A percentile compares a stretch with the other conserved stretches of the same genome.
These are phyloP conservation scores for Lerista edwardsae DNA, from an alignment of 2,797 vertebrate species.

Conservation along the genomic window DNA sequence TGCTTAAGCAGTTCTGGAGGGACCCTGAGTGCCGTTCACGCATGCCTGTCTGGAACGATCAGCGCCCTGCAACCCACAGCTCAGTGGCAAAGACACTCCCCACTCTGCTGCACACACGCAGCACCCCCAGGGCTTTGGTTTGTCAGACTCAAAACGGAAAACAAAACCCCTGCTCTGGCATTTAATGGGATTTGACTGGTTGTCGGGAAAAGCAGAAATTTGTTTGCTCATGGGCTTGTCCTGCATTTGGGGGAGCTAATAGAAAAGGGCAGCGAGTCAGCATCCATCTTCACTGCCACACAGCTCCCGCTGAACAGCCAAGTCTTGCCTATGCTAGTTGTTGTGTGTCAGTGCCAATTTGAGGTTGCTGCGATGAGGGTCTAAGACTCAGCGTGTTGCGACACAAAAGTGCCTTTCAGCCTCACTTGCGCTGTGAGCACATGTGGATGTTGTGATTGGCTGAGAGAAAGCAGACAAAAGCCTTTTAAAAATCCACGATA, in stretches of 20 bases:
- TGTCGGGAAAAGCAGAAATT: constrained; percentile 12
- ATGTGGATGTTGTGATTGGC: not conserved
- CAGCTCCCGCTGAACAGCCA: not conserved
- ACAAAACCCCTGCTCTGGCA: not conserved
- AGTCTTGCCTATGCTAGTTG: not conserved
- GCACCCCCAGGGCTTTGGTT: not conserved
- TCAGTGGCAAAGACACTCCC: not conserved
- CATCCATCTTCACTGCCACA: not conserved
- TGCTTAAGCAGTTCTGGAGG: not conserved
- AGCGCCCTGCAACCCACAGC: not conserved
- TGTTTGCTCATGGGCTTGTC: not conserved
- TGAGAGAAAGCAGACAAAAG: not conserved
- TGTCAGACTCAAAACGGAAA: not conserved
- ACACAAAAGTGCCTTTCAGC: not conserved
- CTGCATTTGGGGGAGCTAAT: not conserved
- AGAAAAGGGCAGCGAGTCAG: not conserved
- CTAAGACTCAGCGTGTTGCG: not conserved
- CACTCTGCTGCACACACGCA: not conserved
- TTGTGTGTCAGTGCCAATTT: not conserved
- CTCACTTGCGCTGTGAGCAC: not conserved
- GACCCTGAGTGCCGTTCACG: not conserved
- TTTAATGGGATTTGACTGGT: constrained; percentile 16
- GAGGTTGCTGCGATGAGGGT: not conserved
- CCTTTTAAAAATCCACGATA: not conserved
- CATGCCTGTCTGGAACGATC: constrained; percentile 29